Conservation (phyloP, 1,140 invertebrate species). For the Telenomus remus region DNA sequence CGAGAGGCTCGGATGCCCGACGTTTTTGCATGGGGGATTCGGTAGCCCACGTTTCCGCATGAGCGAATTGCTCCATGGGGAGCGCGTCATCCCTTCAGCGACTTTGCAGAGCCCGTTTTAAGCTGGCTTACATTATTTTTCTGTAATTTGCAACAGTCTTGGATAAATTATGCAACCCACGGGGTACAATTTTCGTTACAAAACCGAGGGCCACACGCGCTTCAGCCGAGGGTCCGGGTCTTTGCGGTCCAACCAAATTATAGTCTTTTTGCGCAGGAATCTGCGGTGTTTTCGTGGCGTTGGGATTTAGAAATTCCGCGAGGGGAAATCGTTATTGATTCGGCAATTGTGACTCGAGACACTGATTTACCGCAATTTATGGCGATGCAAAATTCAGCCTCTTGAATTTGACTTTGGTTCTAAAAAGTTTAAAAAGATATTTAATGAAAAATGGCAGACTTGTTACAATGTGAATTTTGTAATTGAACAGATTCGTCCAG, state of each 20-base stretch:
- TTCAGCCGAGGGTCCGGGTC: slow-evolving; percentile 8
- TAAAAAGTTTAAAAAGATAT: too few species aligned
- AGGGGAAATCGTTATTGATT: slow-evolving; percentile 2
- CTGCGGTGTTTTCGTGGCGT: slow-evolving; percentile 11
- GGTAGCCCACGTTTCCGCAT: slow-evolving; percentile 72
- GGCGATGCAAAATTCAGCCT: neutral
- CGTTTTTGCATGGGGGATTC: slow-evolving; percentile 69
- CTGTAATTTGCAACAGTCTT: slow-evolving; percentile 73
- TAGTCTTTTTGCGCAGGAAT: slow-evolving; percentile 14
- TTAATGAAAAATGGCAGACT: too few species aligned
- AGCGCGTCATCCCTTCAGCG: slow-evolving; percentile 70
- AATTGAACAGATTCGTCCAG: too few species aligned
- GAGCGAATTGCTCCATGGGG: slow-evolving; percentile 61
- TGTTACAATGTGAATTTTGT: too few species aligned
- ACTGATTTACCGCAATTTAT: neutral
- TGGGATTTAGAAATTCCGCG: neutral
- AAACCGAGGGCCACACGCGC: slow-evolving; percentile 9
- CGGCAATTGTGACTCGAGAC: neutral
- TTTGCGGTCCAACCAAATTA: slow-evolving; percentile 25
- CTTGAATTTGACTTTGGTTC: neutral
- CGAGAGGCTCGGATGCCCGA: slow-evolving; percentile 68
- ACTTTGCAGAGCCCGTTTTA: slow-evolving; percentile 68
- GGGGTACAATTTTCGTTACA: slow-evolving; percentile 20
- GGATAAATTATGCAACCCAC: slow-evolving; percentile 49
- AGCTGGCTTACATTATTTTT: slow-evolving; percentile 74